Conservation (phyloP, 2,113 vertebrate genomes). For the Hippocampus guttulatus region DNA sequence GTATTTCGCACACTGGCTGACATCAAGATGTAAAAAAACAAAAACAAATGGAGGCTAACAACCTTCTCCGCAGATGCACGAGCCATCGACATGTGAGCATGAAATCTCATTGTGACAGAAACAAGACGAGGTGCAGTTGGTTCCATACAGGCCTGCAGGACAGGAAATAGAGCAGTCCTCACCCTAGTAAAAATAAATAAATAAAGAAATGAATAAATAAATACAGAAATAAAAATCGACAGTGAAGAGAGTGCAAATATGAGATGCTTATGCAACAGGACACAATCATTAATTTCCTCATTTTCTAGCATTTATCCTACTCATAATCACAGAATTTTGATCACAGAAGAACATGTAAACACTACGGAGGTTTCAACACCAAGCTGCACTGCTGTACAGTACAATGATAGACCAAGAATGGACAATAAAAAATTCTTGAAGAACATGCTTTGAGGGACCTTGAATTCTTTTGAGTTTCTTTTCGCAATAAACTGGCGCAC, state of each 20-base stretch:
- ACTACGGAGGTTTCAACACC: not conserved
- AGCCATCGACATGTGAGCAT: slow-evolving; percentile 82
- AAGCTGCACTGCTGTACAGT: too few relatives aligned
- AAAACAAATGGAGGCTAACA: slow-evolving; percentile 14
- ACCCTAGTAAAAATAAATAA: slow-evolving; percentile 66
- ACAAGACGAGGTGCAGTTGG: slow-evolving; percentile 81
- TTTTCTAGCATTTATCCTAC: not conserved
- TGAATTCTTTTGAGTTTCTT: too few relatives aligned
- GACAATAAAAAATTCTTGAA: too few relatives aligned
- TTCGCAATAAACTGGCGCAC: not conserved
- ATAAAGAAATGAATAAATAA: not conserved
- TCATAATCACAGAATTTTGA: not conserved
- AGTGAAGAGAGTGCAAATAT: not conserved
- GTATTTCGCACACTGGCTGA: not conserved
- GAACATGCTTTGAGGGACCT: too few relatives aligned
- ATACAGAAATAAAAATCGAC: not conserved
- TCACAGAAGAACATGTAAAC: not conserved
- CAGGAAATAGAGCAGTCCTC: slow-evolving; percentile 82
- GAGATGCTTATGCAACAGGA: not conserved
- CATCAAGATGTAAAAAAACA: not conserved
- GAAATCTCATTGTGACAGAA: slow-evolving; percentile 74
- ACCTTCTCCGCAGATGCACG: slow-evolving; percentile 88
- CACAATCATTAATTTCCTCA: not conserved
- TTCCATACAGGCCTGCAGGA: slow-evolving; percentile 74
- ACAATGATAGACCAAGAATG: too few relatives aligned